Base-by-base conservation (phyloP, 2,797 vertebrate genomes). In the Lepus oiostolus region DNA sequence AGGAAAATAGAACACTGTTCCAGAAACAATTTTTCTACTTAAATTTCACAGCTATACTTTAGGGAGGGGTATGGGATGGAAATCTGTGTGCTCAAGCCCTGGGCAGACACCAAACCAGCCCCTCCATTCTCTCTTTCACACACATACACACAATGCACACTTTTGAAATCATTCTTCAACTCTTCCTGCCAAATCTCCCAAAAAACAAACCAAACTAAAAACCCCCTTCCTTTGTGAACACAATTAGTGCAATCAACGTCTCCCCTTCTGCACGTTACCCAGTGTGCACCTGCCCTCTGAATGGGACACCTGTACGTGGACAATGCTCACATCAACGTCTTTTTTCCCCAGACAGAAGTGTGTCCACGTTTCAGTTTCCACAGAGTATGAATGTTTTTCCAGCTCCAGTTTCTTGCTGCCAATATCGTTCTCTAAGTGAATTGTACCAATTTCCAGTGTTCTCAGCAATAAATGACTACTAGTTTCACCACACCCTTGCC, bases 341-440 rank as follows among this genome's bases (percentile, higher is more conserved):
- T 68, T 50, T 71, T 85, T 32, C 12, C n/a, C 65, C 52, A 68
- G 62, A 35, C 70, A 77, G 85, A 79, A 90, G 70, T 70, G 16
- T 86, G 76, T 79, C 85, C 72, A 86, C 67, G 17, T 81, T 89
- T 93, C 32, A 54, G 87, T 93, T 95, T 95, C 77, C 85, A 81
- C 60, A 74, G 87, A 72, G 89, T 68, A 86, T 93, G 93, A 91
- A 93, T 68, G 60, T 58, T 92, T 97, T 96, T 91, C 94, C 7
- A 82, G 90, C 38, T 86, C 91, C 70, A 3, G 7, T 38, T 62
- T 16, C 71, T 95, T 47, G 35, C 47, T 91, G 54, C 68, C 83
- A 90, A 79, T 42, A 26, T 92, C 6, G 0, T 79, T 70, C 88
- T 92, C 65, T 17, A 47, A 93, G 88, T 38, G 19, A 32, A 82